A percentile compares a stretch with the other conserved stretches of the same genome.
These are phyloP conservation scores for Puntigrus tetrazona DNA, from an alignment of 2,113 vertebrate species.

Conservation along the genomic window DNA sequence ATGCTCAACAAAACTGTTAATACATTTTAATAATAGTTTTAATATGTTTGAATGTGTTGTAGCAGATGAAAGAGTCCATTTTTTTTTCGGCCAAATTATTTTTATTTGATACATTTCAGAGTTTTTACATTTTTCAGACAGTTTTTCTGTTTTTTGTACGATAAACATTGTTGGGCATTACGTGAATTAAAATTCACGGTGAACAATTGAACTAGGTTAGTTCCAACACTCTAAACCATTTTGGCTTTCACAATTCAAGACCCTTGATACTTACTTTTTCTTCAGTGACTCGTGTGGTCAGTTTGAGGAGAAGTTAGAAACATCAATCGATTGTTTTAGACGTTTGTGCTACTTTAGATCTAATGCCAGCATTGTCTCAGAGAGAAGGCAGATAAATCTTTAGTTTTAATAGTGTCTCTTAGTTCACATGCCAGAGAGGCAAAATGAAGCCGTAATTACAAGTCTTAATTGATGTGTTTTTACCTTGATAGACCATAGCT, in stretches of 20 bases:
- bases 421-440: conserved; percentile 66
- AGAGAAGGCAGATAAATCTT: conserved; percentile 65
- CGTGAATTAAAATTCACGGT: no score
- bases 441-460: conserved; percentile 76
- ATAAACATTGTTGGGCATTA: no score
- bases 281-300: conserved; percentile 35
- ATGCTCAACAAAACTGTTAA: background rate
- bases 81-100: no score
- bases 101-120: background rate
- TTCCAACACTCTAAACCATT: background rate
- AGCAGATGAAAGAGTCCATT: no score
- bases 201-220: no score
- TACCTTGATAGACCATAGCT: conserved; percentile 68
- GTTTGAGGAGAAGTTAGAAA: conserved; percentile 57
- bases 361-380: conserved; percentile 64
- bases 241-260: background rate
- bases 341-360: conserved; percentile 49
- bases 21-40: background rate
- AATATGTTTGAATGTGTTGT: no score
- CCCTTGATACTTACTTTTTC: background rate
- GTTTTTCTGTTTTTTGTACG: background rate
- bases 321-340: conserved; percentile 58
- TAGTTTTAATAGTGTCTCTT: conserved; percentile 76
- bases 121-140: background rate
- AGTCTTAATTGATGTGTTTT: conserved; percentile 78